Conservation (phyloP, 2,113 vertebrate genomes). For the Labrus mixtus region DNA sequence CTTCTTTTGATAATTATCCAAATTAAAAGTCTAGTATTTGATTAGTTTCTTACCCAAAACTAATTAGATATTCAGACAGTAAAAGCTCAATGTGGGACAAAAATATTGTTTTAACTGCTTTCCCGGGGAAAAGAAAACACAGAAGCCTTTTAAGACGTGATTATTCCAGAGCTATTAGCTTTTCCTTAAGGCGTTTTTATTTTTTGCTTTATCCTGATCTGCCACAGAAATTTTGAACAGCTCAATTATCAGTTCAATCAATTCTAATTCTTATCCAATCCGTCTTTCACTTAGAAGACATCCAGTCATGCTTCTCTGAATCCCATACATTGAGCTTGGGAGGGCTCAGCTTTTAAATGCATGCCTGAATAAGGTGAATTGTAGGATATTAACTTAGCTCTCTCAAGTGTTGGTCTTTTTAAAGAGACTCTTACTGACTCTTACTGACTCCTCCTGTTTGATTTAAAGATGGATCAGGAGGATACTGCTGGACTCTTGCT, state of each 20-base stretch:
- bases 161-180: no score
- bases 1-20: no score
- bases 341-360: conserved; percentile 12
- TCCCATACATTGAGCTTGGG: conserved; percentile 5
- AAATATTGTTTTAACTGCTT: no score
- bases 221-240: not conserved
- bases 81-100: no score
- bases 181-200: no score
- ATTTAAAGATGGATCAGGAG: not conserved
- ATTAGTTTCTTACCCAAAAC: no score
- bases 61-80: no score
- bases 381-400: not conserved
- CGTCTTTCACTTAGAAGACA: not conserved
- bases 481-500: conserved; percentile 6
- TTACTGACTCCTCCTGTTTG: conserved; percentile 5
- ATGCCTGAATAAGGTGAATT: not conserved
- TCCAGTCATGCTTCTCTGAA: not conserved
- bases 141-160: no score
- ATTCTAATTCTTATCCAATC: no score
- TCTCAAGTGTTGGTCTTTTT: not conserved
- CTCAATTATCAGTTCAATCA: not conserved
- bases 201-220: not conserved
- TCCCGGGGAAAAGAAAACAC: no score
- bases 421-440: not conserved
- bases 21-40: no score